Base-by-base conservation (phyloP, 2,113 vertebrate genomes). In the Pachypanchax playfairii region DNA sequence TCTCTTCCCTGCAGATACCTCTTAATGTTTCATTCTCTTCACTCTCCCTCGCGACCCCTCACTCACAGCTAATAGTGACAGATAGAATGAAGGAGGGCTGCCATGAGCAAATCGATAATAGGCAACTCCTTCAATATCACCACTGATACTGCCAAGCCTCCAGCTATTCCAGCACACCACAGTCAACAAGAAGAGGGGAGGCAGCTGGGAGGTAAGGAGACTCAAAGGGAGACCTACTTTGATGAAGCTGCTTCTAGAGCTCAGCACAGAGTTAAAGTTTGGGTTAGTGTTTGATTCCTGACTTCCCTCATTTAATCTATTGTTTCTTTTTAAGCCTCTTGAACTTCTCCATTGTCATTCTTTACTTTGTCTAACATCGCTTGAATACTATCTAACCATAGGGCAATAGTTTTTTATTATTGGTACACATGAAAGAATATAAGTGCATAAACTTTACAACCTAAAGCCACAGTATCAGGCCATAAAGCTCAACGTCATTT, bases 191-290 rank as follows among this genome's bases (percentile, higher is more conserved):
- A 61, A 52, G 26, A 49, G 55, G 38, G 47, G 49, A 44, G 62
- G 49, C 1, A 0, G 58, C 20, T 44, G 42, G 14, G 24, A 14
- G 29, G 17, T 36, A 59, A 38, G 15, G 24, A 47, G 48, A 21
- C 11, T 68, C 5, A 13, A 44, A n/a, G n/a, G 58, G 61, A 63
- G 58, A 70, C 75, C 62, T 79, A 74, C 83, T 89, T 87, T 89
- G 85, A 88, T 86, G 55, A 89, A 87, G 83, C 83, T 75, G 63
- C 75, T 74, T 72, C 82, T 74, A 84, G 81, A 86, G 70, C 72
- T 58, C 21, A 17, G 56, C 46, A 20, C 79, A 46, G 55, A 73
- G 58, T 70, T 88, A 82, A 89, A 88, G 82, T n/a, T n/a, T n/a
- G n/a, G n/a, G n/a, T n/a, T n/a, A n/a, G n/a, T n/a, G n/a, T 65